A percentile compares a stretch with the other conserved stretches of the same genome.
Evolutionary conservation across 2,888 invertebrate genomes (phyloP).

Genomic region (Scaptomyza parva): DNA sequence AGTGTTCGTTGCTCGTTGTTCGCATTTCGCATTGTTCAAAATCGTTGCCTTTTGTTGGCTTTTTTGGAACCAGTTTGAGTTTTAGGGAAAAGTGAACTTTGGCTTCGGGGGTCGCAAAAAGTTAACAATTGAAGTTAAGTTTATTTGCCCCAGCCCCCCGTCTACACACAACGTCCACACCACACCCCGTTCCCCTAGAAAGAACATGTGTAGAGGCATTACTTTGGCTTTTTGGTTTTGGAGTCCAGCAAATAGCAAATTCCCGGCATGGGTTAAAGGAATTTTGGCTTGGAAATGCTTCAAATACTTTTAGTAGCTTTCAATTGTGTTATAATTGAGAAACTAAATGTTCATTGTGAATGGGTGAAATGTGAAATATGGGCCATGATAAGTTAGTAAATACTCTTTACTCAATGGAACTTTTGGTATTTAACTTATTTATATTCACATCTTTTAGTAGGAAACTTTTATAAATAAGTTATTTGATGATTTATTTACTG

Average conservation of each 20-base stretch:
- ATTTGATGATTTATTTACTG: too few species aligned
- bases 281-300: slow-evolving; percentile 13
- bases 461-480: too few species aligned
- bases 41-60: slow-evolving; percentile 9
- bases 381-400: background rate
- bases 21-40: slow-evolving; percentile 43
- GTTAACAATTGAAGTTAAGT: slow-evolving; percentile 60
- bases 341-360: background rate
- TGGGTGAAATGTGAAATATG: background rate
- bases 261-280: slow-evolving; percentile 29
- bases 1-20: background rate
- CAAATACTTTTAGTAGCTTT: background rate
- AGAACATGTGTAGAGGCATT: slow-evolving; percentile 22
- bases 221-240: background rate
- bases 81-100: slow-evolving; percentile 52
- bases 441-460: too few species aligned
- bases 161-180: too few species aligned
- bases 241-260: slow-evolving; percentile 7
- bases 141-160: slow-evolving; percentile 52
- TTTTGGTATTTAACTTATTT: too few species aligned
- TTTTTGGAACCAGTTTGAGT: slow-evolving; percentile 36
- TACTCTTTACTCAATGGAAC: too few species aligned
- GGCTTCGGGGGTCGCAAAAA: slow-evolving; percentile 50
- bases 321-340: slow-evolving; percentile 24
- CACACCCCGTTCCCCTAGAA: background rate